Base-by-base conservation (phyloP, 2,888 invertebrate genomes). In the Pandemis heparana region DNA sequence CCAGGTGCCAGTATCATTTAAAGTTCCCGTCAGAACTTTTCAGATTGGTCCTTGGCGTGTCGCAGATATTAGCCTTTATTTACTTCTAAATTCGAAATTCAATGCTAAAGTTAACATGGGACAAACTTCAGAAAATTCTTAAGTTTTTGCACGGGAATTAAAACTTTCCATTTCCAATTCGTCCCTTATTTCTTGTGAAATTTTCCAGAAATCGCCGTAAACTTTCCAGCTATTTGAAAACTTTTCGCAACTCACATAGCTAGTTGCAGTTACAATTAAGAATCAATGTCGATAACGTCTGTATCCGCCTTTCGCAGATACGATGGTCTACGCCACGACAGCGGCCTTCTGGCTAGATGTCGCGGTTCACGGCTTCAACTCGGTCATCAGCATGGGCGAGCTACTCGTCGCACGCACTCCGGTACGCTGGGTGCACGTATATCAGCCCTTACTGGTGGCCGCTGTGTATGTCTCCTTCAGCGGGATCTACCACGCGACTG, bases 361-460 rank as follows among this genome's bases (percentile, higher is more conserved):
- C 66, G 80, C 89, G 16, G 91, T 93, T 5, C 94, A 94, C 85
- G 96, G 95, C 0, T 90, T 96, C 80, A 97, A 97, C 89, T 96
- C 97, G 43, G 88, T 96, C 77, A 92, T 97, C 77, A 96, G 97
- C 92, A 82, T 97, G 48, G 83, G 95, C 14, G 98, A 98, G 88
- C 87, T 97, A 77, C 90, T 96, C 67, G 84, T 96, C 64, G 96
- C 96, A 9, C 95, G 96, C 23, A 96, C 97, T 79, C 97, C 94
- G 0, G 82, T 90, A 46, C 95, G 96, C 0, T 74, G 87, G 38
- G 77, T 90, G 10, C 94, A 95, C 79, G 89, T 95, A 74, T 95
- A 96, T 92, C 97, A 96, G 92, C 96, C 97, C 5, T 92, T 96
- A 23, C 90, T 96, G 12, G 92, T 97, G 79, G 96, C 96, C 10